Evolutionary conservation across 2,797 vertebrate genomes (phyloP).

Genomic region (Lemur catta): DNA sequence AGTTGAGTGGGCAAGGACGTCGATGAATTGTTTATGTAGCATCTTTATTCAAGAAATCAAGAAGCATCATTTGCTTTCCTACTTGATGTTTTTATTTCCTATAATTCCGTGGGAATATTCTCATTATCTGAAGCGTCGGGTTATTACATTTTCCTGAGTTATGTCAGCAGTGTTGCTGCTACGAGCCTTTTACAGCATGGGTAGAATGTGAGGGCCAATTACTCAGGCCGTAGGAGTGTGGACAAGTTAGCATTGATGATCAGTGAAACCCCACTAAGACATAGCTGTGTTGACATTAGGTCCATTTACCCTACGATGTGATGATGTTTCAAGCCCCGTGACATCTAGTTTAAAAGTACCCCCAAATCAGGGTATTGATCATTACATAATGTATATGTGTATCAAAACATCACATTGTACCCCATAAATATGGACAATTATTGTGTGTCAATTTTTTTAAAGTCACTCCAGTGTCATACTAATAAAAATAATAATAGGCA

Average conservation of each 20-base stretch:
- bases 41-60: not conserved
- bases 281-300: not conserved
- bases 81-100: not conserved
- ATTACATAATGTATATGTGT: not conserved
- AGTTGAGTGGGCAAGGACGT: not conserved
- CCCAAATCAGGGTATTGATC: not conserved
- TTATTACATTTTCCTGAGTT: not conserved
- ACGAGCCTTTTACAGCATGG: not conserved
- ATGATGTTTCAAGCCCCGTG: not conserved
- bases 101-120: not conserved
- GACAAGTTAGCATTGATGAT: not conserved
- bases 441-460: not conserved
- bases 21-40: not conserved
- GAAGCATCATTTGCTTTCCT: not conserved
- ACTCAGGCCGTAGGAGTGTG: not conserved
- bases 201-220: too few species aligned
- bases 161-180: not conserved
- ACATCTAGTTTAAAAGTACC: not conserved
- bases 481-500: not conserved
- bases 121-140: fast-evolving
- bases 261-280: not conserved
- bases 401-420: not conserved
- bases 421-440: not conserved
- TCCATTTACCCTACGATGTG: too few species aligned
- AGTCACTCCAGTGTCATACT: not conserved